Percentiles rank a stretch among this genome's conserved stretches.
Evolutionary conservation across 2,888 invertebrate genomes (phyloP).

Genomic region (Magallana nippona): DNA sequence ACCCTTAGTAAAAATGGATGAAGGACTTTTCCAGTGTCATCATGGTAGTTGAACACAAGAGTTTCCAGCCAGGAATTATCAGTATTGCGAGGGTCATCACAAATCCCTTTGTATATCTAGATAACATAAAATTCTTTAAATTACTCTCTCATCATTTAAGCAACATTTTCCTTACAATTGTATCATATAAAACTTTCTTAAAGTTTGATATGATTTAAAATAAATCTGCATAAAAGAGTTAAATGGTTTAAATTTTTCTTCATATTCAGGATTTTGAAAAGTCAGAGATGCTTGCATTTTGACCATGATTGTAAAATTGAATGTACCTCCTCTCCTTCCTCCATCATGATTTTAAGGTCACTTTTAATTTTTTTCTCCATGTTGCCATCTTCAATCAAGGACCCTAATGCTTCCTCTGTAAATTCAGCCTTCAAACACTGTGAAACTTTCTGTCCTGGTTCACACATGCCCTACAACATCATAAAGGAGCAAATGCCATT

Average conservation of each 20-base stretch:
- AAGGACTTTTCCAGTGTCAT: conserved; percentile 86
- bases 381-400: conserved; percentile 54
- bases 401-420: conserved; percentile 67
- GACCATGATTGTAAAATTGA: neutral
- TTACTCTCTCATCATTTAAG: neutral
- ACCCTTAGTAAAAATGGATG: conserved; percentile 84
- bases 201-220: too few species aligned
- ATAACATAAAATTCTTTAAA: conserved; percentile 36
- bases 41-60: conserved; percentile 94
- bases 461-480: conserved; percentile 62
- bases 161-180: too few species aligned
- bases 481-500: neutral
- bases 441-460: conserved; percentile 56
- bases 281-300: too few species aligned
- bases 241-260: too few species aligned
- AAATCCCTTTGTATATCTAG: conserved; percentile 91
- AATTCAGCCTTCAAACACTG: conserved; percentile 70
- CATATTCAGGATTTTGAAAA: too few species aligned
- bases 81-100: conserved; percentile 98
- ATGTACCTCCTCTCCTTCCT: conserved; percentile 65
- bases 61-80: conserved; percentile 99
- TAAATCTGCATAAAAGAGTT: too few species aligned
- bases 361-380: conserved; percentile 54
- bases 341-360: conserved; percentile 62
- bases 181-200: too few species aligned